Percentiles rank a stretch among this genome's conserved stretches.
Evolutionary conservation across 53 echinoderm and acorn worm genomes (phyloP).

Genomic region (Luidia sarsii): DNA sequence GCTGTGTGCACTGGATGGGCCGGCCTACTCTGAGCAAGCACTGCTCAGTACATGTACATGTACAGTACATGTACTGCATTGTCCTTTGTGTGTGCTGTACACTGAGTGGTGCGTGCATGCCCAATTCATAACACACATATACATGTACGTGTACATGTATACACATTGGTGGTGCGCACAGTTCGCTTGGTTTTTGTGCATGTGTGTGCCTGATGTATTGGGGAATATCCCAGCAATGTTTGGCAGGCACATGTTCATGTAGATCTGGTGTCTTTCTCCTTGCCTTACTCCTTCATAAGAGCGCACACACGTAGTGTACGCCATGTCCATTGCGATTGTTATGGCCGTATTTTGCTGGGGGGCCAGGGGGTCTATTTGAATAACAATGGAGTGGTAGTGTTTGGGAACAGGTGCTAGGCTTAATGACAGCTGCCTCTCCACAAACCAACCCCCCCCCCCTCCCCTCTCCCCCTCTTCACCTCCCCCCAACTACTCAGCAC

Average conservation of each 20-base stretch:
- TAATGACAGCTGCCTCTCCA: constrained; percentile 46
- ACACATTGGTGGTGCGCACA: too few relatives aligned
- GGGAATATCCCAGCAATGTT: too few relatives aligned
- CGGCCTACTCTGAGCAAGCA: too few relatives aligned
- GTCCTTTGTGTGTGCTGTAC: neutral
- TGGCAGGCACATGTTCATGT: too few relatives aligned
- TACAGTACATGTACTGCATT: constrained; percentile 18
- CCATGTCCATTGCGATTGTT: constrained; percentile 9
- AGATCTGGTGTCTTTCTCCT: too few relatives aligned
- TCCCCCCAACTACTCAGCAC: neutral
- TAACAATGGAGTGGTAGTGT: constrained; percentile 43
- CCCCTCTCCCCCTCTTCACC: too few relatives aligned
- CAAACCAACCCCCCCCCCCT: too few relatives aligned
- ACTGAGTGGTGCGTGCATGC: neutral
- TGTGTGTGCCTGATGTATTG: too few relatives aligned
- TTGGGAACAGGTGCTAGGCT: constrained; percentile 49
- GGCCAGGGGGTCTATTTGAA: constrained; percentile 40
- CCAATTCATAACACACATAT: neutral
- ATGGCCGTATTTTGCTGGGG: too few relatives aligned
- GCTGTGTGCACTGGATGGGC: too few relatives aligned
- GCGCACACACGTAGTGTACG: constrained; percentile 5
- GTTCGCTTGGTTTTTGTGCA: too few relatives aligned
- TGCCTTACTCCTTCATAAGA: too few relatives aligned
- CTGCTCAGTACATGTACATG: neutral
- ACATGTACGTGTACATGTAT: neutral